Evolutionary conservation across 1,140 invertebrate genomes (phyloP).

Genomic region (Mylabris phalerata): DNA sequence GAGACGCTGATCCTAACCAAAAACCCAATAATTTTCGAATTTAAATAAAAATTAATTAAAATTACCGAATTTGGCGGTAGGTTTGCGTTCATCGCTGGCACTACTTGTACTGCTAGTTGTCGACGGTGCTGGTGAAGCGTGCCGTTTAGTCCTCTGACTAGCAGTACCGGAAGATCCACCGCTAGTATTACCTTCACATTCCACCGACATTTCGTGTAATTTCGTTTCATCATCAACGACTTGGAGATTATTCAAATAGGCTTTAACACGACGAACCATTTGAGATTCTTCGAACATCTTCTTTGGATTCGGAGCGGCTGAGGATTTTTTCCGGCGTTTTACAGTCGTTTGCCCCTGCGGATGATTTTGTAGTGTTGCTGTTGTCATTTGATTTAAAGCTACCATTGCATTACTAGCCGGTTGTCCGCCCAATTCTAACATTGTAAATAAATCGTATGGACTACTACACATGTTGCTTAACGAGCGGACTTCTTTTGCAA

Average conservation of each 20-base stretch:
- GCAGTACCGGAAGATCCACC: slow-evolving; percentile 43
- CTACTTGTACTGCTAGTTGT: slow-evolving; percentile 86
- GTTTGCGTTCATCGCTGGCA: slow-evolving; percentile 70
- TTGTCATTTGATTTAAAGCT: slow-evolving; percentile 79
- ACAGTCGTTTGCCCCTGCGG: slow-evolving; percentile 68
- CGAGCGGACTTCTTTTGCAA: slow-evolving; percentile 92
- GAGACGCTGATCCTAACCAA: slow-evolving; percentile 78
- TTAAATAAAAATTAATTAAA: slow-evolving; percentile 9
- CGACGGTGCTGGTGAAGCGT: slow-evolving; percentile 80
- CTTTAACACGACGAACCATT: slow-evolving; percentile 93
- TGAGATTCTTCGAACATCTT: slow-evolving; percentile 99
- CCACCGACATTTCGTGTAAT: slow-evolving; percentile 78
- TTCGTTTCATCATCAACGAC: slow-evolving; percentile 87
- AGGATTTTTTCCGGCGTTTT: slow-evolving; percentile 84
- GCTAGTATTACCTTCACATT: slow-evolving; percentile 71
- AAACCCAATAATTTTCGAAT: neutral
- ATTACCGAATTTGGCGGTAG: slow-evolving; percentile 58
- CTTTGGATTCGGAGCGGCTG: slow-evolving; percentile 87
- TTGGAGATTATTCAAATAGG: slow-evolving; percentile 88
- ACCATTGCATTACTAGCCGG: slow-evolving; percentile 83
- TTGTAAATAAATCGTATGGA: slow-evolving; percentile 79
- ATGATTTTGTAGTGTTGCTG: slow-evolving; percentile 47
- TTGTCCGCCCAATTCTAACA: slow-evolving; percentile 78
- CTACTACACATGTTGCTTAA: slow-evolving; percentile 94
- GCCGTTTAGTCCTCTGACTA: slow-evolving; percentile 56